Conservation (phyloP, 2,888 invertebrate species). For the Ormyrus thymus region DNA sequence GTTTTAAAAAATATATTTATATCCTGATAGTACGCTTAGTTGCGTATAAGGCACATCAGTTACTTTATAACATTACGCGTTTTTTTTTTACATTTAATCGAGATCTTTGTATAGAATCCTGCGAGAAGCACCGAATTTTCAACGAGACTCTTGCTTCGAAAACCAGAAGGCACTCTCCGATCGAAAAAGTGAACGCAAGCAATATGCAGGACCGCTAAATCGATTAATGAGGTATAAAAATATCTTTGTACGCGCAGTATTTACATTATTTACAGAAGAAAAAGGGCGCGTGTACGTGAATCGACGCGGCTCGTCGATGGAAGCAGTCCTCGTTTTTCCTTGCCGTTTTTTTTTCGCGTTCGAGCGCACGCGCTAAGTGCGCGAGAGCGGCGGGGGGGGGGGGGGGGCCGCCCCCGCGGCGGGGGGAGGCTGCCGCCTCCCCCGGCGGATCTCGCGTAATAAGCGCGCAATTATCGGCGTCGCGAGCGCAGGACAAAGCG, state of each 20-base stretch:
- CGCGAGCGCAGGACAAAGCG: neutral
- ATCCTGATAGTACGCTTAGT: slow-evolving; percentile 14
- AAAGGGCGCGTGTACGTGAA: slow-evolving; percentile 6
- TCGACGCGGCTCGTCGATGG: slow-evolving; percentile 6
- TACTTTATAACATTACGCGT: slow-evolving; percentile 21
- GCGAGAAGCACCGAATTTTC: slow-evolving; percentile 38
- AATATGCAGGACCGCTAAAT: slow-evolving; percentile 26
- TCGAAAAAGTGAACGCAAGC: too few species aligned
- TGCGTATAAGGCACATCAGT: slow-evolving; percentile 55
- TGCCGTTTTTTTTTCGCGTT: too few species aligned
- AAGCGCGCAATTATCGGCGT: slow-evolving; percentile 45
- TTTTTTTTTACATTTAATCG: neutral
- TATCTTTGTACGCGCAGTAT: slow-evolving; percentile 56
- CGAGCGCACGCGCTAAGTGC: too few species aligned
- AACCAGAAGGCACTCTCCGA: too few species aligned
- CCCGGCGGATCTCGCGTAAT: slow-evolving; percentile 43
- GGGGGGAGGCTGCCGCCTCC: slow-evolving; percentile 10
- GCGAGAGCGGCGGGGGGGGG: too few species aligned
- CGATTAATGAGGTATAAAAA: slow-evolving; percentile 55
- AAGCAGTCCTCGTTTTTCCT: neutral
- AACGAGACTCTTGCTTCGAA: too few species aligned
- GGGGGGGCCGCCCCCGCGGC: slow-evolving; percentile 17
- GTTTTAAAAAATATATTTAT: slow-evolving; percentile 5
- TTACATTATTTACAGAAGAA: slow-evolving; percentile 58
- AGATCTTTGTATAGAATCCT: slow-evolving; percentile 28